These are phyloP conservation scores for Sebastes hubbsi DNA, from an alignment of 2,797 vertebrate genomes.

Conservation along the genomic window DNA sequence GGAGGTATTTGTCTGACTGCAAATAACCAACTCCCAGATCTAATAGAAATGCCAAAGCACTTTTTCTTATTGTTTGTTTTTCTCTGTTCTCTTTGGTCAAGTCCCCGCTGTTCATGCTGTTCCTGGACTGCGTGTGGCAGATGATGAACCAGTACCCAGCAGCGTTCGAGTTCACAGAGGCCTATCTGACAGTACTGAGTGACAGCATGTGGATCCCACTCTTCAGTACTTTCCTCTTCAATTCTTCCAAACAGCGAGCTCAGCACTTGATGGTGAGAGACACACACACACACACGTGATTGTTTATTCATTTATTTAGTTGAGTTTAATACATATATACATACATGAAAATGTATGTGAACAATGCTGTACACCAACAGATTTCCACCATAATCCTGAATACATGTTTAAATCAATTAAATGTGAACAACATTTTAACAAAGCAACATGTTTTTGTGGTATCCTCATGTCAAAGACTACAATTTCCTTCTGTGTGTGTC, in stretches of 20 bases:
- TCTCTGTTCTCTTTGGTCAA: slow-evolving; percentile 53
- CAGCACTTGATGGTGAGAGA: slow-evolving; percentile 89
- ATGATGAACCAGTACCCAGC: slow-evolving; percentile 93
- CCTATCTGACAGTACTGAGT: slow-evolving; percentile 89
- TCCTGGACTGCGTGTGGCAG: slow-evolving; percentile 97
- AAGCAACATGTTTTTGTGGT: slow-evolving; percentile 10
- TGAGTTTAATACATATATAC: not conserved
- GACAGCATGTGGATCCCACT: slow-evolving; percentile 93
- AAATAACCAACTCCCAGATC: not conserved
- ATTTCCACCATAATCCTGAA: not conserved
- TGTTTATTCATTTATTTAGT: not conserved
- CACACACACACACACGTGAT: not conserved
- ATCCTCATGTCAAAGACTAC: not conserved
- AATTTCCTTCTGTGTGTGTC: slow-evolving; percentile 6
- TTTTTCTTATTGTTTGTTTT: not conserved
- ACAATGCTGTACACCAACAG: not conserved
- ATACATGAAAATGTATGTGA: not conserved
- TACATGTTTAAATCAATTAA: not conserved
- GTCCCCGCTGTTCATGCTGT: slow-evolving; percentile 94
- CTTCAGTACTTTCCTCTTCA: slow-evolving; percentile 97
- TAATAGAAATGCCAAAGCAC: not conserved
- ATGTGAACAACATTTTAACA: not conserved
- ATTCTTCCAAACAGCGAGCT: slow-evolving; percentile 89
- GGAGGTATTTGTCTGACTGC: slow-evolving; percentile 81
- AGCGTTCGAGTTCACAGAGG: slow-evolving; percentile 95